phyloP scores from a whole-genome alignment of 2,888 invertebrate species.

The Lymantria monacha region DNA sequence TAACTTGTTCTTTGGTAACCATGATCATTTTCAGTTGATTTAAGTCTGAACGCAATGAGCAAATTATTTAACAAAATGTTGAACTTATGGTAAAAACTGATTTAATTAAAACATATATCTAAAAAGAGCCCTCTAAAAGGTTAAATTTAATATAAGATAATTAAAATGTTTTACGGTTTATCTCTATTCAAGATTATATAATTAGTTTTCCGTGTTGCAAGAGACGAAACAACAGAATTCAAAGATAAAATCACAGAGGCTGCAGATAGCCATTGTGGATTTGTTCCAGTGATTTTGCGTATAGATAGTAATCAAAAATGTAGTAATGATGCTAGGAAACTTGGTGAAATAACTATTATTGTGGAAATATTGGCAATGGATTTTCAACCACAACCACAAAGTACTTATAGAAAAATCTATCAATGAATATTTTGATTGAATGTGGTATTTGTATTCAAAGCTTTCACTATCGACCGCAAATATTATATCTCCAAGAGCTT shows the following conservation, averaged over 20 bases:
- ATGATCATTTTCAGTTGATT: no score
- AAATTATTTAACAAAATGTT: no score
- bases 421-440: constrained; percentile 34
- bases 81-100: no score
- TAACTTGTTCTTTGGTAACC: no score
- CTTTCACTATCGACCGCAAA: constrained; percentile 53
- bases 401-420: constrained; percentile 24
- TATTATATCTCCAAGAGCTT: constrained; percentile 43
- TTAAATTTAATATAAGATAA: constrained; percentile 13
- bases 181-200: constrained; percentile 33
- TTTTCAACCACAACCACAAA: constrained; percentile 25
- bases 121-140: constrained; percentile 4
- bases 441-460: constrained; percentile 27
- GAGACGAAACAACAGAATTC: constrained; percentile 42
- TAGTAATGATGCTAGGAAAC: constrained; percentile 2
- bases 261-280: constrained; percentile 51
- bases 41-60: no score
- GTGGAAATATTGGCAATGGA: constrained; percentile 11
- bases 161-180: constrained; percentile 21
- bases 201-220: constrained; percentile 36
- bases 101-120: no score
- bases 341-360: constrained; percentile 5
- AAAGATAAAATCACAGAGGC: constrained; percentile 25
- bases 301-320: constrained; percentile 10
- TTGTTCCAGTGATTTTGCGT: constrained; percentile 43